These are phyloP conservation scores for Cydia splendana DNA, from an alignment of 1,140 invertebrate genomes.

Conservation along the genomic window DNA sequence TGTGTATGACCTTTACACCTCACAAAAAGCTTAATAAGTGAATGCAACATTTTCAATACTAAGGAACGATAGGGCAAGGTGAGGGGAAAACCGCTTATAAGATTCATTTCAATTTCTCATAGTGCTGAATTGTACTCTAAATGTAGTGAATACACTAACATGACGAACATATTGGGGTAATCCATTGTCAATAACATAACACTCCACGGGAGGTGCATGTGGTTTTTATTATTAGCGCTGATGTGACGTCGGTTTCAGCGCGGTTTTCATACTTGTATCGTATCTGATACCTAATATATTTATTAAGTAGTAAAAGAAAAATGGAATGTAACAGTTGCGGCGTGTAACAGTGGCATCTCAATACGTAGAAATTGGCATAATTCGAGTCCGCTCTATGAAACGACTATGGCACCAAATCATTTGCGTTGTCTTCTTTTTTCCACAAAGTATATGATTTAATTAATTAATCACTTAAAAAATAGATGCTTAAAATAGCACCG, in stretches of 20 bases:
- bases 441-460: too few relatives aligned
- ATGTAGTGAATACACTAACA: neutral
- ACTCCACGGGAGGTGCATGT: neutral
- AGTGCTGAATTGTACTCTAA: neutral
- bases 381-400: neutral
- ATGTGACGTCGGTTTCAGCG: neutral
- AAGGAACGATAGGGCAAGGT: neutral
- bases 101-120: neutral
- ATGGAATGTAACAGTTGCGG: neutral
- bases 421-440: too few relatives aligned
- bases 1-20: neutral
- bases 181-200: neutral
- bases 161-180: neutral
- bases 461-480: neutral
- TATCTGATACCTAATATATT: neutral
- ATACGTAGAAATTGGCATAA: neutral
- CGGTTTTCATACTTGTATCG: neutral
- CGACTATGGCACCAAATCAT: too few relatives aligned
- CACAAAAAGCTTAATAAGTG: slow-evolving; percentile 5
- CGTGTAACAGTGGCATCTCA: neutral
- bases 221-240: neutral
- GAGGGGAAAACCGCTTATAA: neutral
- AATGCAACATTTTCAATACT: slow-evolving; percentile 11
- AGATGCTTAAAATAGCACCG: too few relatives aligned
- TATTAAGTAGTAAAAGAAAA: neutral